Evolutionary conservation across 2,797 vertebrate species (phyloP).

Genomic region (Gymnoscopelus microlampas): DNA sequence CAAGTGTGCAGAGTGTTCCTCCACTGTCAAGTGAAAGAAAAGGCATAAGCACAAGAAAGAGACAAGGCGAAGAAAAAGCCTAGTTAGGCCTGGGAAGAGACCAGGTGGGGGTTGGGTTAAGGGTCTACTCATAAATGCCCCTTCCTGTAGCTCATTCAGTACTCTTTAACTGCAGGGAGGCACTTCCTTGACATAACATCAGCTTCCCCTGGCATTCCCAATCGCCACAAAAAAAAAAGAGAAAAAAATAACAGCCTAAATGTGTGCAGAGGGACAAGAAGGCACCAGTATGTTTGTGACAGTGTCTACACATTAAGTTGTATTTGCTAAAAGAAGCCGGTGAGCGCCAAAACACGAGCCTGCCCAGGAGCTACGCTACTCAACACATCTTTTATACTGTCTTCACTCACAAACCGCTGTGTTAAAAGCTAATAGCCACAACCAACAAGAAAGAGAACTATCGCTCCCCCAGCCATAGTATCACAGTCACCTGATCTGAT

Average conservation of each 20-base stretch:
- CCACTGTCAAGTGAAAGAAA: constrained; percentile 49
- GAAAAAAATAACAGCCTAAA: constrained; percentile 30
- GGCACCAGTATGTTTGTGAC: constrained; percentile 49
- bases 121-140: constrained; percentile 61
- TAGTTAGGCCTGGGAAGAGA: constrained; percentile 23
- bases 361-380: neutral
- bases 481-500: no score
- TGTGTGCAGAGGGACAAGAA: constrained; percentile 56
- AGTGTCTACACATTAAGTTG: constrained; percentile 39
- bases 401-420: no score
- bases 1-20: constrained; percentile 42
- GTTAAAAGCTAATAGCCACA: no score
- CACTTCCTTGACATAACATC: constrained; percentile 78
- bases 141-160: constrained; percentile 48
- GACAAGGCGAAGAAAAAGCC: constrained; percentile 30
- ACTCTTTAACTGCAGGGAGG: constrained; percentile 69
- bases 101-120: constrained; percentile 9
- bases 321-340: constrained; percentile 19
- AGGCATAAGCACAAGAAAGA: constrained; percentile 13
- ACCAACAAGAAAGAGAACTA: no score
- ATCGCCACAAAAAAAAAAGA: constrained; percentile 53
- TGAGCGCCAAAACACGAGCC: neutral
- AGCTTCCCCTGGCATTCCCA: constrained; percentile 67
- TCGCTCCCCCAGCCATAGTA: no score
- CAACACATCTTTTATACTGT: neutral